A percentile compares a stretch with the other conserved stretches of the same genome.
These are phyloP conservation scores for Eupithecia exiguata DNA, from an alignment of 2,888 invertebrate species.

Conservation along the genomic window DNA sequence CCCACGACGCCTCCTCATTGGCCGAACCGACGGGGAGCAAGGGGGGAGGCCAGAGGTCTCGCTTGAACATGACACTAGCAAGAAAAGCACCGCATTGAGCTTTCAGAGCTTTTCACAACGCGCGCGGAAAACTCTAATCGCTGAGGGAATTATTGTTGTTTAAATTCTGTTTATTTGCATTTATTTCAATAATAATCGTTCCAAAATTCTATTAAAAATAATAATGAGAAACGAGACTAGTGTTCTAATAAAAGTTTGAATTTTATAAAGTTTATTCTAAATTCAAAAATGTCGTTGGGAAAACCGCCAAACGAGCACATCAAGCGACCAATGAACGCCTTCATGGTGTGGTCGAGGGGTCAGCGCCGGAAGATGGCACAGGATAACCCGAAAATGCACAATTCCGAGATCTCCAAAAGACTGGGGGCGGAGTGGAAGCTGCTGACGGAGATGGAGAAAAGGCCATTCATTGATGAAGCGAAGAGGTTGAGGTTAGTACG, in stretches of 20 bases:
- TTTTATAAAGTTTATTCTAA: conserved; percentile 19
- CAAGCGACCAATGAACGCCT: conserved; percentile 97
- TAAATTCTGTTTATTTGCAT: conserved; percentile 23
- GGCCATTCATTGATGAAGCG: conserved; percentile 96
- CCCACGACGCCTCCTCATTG: conserved; percentile 75
- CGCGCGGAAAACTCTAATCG: conserved; percentile 60
- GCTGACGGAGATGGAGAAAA: conserved; percentile 92
- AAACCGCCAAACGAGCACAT: conserved; percentile 88
- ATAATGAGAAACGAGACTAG: conserved; percentile 30
- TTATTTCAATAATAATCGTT: conserved; percentile 11
- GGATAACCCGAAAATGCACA: conserved; percentile 97
- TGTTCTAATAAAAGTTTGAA: conserved; percentile 35
- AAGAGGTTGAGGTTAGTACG: conserved; percentile 90
- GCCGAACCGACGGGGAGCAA: conserved; percentile 59
- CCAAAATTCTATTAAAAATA: conserved; percentile 7
- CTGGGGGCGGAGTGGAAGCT: conserved; percentile 95
- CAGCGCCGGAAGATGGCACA: conserved; percentile 96
- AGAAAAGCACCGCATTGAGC: conserved; percentile 83
- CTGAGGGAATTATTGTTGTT: conserved; percentile 39
- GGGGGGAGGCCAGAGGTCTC: conserved; percentile 64
- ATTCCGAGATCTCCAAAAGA: conserved; percentile 94
- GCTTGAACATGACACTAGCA: conserved; percentile 75
- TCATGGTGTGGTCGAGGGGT: conserved; percentile 97
- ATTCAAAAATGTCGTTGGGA: conserved; percentile 69
- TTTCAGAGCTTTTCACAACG: conserved; percentile 79